Percentiles rank a stretch among this genome's conserved stretches.
Conservation (phyloP, 2,113 vertebrate species). For the Zosterops japonicus region DNA sequence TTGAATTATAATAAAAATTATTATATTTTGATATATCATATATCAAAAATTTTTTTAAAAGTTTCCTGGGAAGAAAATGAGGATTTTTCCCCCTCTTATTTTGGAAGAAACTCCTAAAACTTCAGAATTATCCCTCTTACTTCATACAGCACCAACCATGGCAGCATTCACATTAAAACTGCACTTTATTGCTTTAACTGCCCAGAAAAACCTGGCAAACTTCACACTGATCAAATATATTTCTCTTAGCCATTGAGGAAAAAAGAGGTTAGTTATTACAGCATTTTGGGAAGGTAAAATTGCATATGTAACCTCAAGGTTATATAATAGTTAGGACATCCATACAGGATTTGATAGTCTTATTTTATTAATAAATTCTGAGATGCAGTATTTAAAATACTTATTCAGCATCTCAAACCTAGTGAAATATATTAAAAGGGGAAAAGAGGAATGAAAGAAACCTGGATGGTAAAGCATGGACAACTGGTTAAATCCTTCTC, state of each 20-base stretch:
- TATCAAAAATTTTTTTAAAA: background rate
- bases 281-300: background rate
- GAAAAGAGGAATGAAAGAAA: background rate
- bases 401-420: background rate
- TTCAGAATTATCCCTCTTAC: background rate
- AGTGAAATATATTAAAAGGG: background rate
- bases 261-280: background rate
- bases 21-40: background rate
- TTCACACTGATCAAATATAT: rapidly evolving
- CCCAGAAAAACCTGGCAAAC: background rate
- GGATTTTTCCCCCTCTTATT: rapidly evolving
- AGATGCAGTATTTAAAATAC: background rate
- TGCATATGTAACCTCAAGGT: background rate
- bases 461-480: background rate
- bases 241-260: background rate
- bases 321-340: background rate
- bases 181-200: background rate
- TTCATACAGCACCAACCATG: background rate
- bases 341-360: background rate
- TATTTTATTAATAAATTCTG: background rate
- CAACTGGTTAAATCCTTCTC: background rate
- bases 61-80: background rate
- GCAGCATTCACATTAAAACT: background rate
- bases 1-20: background rate
- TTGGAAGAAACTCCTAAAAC: background rate